Evolutionary conservation across 2,888 invertebrate species (phyloP).

Genomic region (Mesochorus sp.): DNA sequence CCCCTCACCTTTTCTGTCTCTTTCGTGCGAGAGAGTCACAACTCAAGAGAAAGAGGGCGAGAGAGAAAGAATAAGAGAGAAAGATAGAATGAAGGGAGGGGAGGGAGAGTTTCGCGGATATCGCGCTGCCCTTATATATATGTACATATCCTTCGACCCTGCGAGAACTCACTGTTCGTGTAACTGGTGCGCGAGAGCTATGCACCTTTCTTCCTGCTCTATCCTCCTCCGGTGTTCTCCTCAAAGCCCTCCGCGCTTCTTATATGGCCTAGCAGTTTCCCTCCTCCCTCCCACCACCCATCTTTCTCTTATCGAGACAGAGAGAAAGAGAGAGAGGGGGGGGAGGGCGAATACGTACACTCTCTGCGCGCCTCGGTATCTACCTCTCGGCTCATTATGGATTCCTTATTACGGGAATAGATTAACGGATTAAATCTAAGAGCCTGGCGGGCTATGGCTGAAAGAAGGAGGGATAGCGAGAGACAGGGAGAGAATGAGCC

Average conservation of each 20-base stretch:
- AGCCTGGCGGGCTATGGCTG: conserved; percentile 47
- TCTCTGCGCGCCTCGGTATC: conserved; percentile 47
- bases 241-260: conserved; percentile 41
- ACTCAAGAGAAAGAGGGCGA: conserved; percentile 3
- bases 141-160: background rate
- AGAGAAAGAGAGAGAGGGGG: too few species aligned
- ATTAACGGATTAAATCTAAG: conserved; percentile 75
- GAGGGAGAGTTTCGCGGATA: conserved; percentile 45
- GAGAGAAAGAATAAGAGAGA: background rate
- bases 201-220: conserved; percentile 45
- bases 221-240: conserved; percentile 6
- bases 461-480: conserved; percentile 8
- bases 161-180: conserved; percentile 49
- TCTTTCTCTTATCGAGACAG: too few species aligned
- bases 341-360: too few species aligned
- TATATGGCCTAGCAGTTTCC: conserved; percentile 15
- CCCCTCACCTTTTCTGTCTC: conserved; percentile 14
- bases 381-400: conserved; percentile 73
- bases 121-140: conserved; percentile 39
- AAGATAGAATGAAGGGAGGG: background rate
- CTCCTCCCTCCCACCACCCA: background rate
- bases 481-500: conserved; percentile 17
- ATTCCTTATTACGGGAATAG: conserved; percentile 75
- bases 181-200: conserved; percentile 43
- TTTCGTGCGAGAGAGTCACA: conserved; percentile 14